Evolutionary conservation across 2,888 invertebrate species (phyloP).

Genomic region (Diadegma fenestrale): DNA sequence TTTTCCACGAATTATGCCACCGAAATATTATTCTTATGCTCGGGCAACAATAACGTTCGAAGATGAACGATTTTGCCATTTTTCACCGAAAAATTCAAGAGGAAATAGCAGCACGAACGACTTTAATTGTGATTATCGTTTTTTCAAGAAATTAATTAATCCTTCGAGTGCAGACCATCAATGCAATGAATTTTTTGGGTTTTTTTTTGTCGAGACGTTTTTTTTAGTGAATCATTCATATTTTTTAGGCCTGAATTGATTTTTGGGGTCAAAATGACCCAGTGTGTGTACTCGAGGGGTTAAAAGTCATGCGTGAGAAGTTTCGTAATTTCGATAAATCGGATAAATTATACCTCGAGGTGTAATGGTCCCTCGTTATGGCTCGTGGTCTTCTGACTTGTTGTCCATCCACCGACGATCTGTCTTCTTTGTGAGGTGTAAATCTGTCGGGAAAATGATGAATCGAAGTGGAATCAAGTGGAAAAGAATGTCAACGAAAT

Average conservation of each 20-base stretch:
- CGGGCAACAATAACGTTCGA: background rate
- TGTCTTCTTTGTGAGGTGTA: constrained; percentile 75
- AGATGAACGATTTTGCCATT: background rate
- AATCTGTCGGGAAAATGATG: constrained; percentile 61
- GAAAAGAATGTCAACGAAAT: constrained; percentile 10
- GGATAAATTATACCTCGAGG: constrained; percentile 77
- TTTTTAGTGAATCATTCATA: background rate
- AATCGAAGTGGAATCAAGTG: background rate
- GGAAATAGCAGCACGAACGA: background rate
- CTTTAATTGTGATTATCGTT: background rate
- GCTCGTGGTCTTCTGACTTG: constrained; percentile 78
- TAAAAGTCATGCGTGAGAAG: background rate
- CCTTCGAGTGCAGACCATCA: too few species aligned
- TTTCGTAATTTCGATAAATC: constrained; percentile 4
- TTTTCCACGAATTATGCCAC: constrained; percentile 26
- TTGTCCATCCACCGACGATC: constrained; percentile 77
- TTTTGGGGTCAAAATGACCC: background rate
- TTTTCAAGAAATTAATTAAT: background rate
- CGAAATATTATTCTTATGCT: background rate
- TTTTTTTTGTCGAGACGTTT: too few species aligned
- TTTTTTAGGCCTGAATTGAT: background rate
- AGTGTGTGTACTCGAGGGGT: too few species aligned
- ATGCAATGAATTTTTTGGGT: too few species aligned
- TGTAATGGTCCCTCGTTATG: constrained; percentile 82
- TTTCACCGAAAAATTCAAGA: background rate